These are phyloP conservation scores for Drosophila arizonae DNA, from an alignment of 1,140 invertebrate genomes.

Conservation along the genomic window DNA sequence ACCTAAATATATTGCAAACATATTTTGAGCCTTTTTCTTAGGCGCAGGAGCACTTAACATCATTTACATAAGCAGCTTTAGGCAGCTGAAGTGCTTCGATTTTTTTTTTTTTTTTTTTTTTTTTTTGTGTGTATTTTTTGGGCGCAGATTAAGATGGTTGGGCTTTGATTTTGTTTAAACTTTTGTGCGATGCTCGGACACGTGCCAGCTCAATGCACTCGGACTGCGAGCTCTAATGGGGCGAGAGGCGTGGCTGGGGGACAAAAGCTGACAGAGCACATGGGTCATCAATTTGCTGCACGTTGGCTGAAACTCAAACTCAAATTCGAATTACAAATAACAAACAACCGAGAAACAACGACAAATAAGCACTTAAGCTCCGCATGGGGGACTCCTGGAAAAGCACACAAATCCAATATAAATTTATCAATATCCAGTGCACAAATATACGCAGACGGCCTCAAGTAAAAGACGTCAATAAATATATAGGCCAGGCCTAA, in stretches of 20 bases:
- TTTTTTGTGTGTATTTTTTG: background rate
- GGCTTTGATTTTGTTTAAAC: background rate
- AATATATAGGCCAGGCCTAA: conserved; percentile 5
- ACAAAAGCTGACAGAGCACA: conserved; percentile 67
- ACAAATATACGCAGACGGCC: conserved; percentile 30
- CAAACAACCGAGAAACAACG: conserved; percentile 55
- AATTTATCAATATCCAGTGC: conserved; percentile 76
- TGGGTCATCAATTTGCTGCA: conserved; percentile 68
- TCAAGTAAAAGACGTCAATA: background rate
- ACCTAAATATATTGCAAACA: background rate
- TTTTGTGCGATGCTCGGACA: conserved; percentile 11
- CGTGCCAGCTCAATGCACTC: conserved; percentile 30
- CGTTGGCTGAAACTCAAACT: conserved; percentile 17
- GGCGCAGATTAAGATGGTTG: conserved; percentile 13
- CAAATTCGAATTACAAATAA: conserved; percentile 52
- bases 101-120: conserved; percentile 16
- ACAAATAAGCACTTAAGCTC: conserved; percentile 71
- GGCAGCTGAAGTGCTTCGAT: conserved; percentile 23
- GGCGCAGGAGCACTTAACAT: conserved; percentile 49
- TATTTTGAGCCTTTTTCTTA: conserved; percentile 22
- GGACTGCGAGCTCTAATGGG: conserved; percentile 8
- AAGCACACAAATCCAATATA: conserved; percentile 68
- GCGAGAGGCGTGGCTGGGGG: background rate
- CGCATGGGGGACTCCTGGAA: conserved; percentile 28
- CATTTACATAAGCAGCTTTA: conserved; percentile 73